A percentile compares a stretch with the other conserved stretches of the same genome.
Conservation (phyloP, 2,888 invertebrate genomes). For the Orthonevra nobilis region DNA sequence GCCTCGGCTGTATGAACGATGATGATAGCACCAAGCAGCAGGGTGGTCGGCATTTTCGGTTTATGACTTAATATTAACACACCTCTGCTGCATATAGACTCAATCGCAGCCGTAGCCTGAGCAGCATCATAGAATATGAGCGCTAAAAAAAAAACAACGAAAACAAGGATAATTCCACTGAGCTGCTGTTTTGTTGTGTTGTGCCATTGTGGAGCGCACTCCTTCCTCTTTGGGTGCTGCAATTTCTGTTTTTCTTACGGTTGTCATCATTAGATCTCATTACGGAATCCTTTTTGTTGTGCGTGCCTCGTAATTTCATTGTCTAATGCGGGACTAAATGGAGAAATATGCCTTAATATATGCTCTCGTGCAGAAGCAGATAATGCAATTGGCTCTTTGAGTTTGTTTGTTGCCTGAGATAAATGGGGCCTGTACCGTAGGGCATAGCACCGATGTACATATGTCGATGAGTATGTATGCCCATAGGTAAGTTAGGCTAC, state of each 20-base stretch:
- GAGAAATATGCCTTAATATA: constrained; percentile 63
- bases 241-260: constrained; percentile 65
- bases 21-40: constrained; percentile 36
- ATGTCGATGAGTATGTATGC: no score
- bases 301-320: constrained; percentile 60
- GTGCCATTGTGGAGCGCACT: constrained; percentile 32
- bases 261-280: constrained; percentile 72
- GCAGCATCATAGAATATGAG: constrained; percentile 1
- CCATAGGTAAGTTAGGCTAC: constrained; percentile 32
- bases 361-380: constrained; percentile 47
- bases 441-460: constrained; percentile 1
- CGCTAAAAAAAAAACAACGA: background rate
- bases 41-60: constrained; percentile 64
- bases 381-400: constrained; percentile 58
- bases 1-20: constrained; percentile 7
- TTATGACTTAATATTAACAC: constrained; percentile 65
- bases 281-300: constrained; percentile 70
- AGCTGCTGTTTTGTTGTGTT: constrained; percentile 20
- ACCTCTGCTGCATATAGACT: constrained; percentile 43
- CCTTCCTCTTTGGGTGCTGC: constrained; percentile 28
- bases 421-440: constrained; percentile 26
- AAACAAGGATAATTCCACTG: constrained; percentile 46
- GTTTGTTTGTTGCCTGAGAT: constrained; percentile 55
- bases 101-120: background rate
- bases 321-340: constrained; percentile 64